Evolutionary conservation across 2,113 vertebrate species (phyloP), one percentile per base, ranked within the genome.

Genomic region (Hyperoodon ampullatus): DNA sequence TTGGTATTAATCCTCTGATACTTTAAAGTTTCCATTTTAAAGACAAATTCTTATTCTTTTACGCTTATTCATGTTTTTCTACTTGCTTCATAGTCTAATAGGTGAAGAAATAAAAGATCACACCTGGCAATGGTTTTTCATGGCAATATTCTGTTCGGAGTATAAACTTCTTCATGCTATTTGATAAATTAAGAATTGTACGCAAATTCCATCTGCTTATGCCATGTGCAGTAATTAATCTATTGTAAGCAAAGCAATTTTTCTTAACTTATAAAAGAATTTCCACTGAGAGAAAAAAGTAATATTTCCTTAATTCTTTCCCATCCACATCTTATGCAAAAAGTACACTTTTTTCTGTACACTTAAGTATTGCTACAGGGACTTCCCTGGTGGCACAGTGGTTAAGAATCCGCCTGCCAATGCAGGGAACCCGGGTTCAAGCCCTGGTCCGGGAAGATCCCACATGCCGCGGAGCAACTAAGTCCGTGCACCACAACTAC

Each of bases 131-230:
- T 63, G 82, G 44, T 81, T 95, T 93, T 77, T 85, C 86, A 95
- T 19, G 39, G 44, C 81, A 96, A 83, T 65, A 77, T 93, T 88
- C 75, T 94, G 70, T 75, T 78, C 87, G 35, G 44, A 50, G 65
- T 78, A 81, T 39, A 94, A 96, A 71, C 68, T 55, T 85, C 68
- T 95, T 90, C 82, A 68, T 63, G 88, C 23, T 75, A 75, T 90
- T 95, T 97, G 70, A 96, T 74, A 70, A 90, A 65, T 88, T 23
- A 91, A 92, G 65, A 95, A 94, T 83, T 83, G 58, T 70, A 86
- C 58, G 65, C 26, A 94, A 81, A 92, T 95, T 94, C 81, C 75
- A 97, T 78, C 70, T 92, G 63, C 19, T 95, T 90, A 53, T 78
- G 75, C 23, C 15, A 74, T 83, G 77, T 78, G n/a, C 18, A 44